phyloP scores from a whole-genome alignment of 2,888 invertebrate genomes.

The Orchestes rusci region DNA sequence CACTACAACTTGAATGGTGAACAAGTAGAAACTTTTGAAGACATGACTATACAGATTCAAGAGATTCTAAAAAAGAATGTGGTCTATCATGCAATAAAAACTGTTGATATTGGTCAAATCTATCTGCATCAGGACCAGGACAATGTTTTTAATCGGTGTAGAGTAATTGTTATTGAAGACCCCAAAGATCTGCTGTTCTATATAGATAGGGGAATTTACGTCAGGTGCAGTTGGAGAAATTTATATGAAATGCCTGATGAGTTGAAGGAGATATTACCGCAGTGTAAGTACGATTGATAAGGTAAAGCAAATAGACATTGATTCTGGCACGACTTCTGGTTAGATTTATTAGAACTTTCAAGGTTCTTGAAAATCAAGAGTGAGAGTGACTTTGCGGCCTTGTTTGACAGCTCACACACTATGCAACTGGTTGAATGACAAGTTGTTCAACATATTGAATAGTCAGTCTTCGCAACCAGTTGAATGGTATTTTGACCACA shows the following conservation, averaged over 20 bases:
- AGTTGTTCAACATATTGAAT: too few relatives aligned
- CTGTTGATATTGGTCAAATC: constrained; percentile 9
- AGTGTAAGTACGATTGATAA: constrained; percentile 37
- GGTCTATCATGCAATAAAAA: constrained; percentile 8
- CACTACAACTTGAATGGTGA: constrained; percentile 21
- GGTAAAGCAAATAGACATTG: too few relatives aligned
- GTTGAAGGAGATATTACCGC: constrained; percentile 45
- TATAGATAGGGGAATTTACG: constrained; percentile 53
- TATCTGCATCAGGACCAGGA: constrained; percentile 29
- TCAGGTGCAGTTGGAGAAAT: constrained; percentile 41
- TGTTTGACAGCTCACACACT: too few relatives aligned
- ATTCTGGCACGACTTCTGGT: too few relatives aligned
- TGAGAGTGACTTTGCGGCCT: too few relatives aligned
- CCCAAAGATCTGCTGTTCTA: constrained; percentile 43
- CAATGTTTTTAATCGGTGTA: constrained; percentile 28
- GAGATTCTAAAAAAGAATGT: constrained; percentile 6
- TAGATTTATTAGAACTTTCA: too few relatives aligned
- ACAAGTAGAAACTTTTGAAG: constrained; percentile 22
- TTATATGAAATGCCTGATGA: constrained; percentile 49
- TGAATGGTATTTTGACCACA: too few relatives aligned
- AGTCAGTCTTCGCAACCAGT: too few relatives aligned
- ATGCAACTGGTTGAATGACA: too few relatives aligned
- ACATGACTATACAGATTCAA: constrained; percentile 14
- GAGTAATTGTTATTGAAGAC: constrained; percentile 26
- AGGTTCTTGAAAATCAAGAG: too few relatives aligned